These are phyloP conservation scores for Eudasyphora cyanicolor DNA, from an alignment of 2,888 invertebrate species.

Conservation along the genomic window DNA sequence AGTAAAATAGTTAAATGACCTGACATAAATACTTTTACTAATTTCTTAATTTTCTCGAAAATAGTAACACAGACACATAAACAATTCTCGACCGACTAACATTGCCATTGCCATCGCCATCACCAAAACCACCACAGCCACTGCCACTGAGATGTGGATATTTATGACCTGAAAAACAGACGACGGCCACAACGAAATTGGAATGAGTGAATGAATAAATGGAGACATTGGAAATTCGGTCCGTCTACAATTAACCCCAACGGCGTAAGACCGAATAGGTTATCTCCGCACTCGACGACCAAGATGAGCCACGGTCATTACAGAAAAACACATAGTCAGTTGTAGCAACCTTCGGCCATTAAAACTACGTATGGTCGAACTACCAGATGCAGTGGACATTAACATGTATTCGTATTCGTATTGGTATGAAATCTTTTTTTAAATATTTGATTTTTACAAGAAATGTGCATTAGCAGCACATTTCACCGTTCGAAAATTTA, in stretches of 20 bases:
- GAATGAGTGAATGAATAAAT: background rate
- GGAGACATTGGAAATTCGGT: background rate
- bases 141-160: background rate
- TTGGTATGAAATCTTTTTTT: too few species aligned
- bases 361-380: background rate
- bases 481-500: background rate
- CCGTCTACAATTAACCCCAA: background rate
- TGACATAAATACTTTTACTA: background rate
- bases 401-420: background rate
- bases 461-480: constrained; percentile 42
- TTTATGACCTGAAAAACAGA: background rate
- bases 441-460: constrained; percentile 42
- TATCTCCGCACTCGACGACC: background rate
- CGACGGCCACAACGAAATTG: background rate
- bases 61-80: background rate
- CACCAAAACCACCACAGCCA: too few species aligned
- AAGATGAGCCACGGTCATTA: background rate
- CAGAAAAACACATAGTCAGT: too few species aligned
- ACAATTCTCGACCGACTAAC: background rate
- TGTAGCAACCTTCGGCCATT: background rate
- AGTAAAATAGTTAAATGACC: constrained; percentile 1
- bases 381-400: background rate
- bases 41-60: constrained; percentile 40
- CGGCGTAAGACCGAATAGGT: background rate
- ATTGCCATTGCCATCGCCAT: background rate